A percentile compares a stretch with the other conserved stretches of the same genome.
Conservation (phyloP, 2,113 vertebrate genomes). For the Hemibagrus wyckioides region DNA sequence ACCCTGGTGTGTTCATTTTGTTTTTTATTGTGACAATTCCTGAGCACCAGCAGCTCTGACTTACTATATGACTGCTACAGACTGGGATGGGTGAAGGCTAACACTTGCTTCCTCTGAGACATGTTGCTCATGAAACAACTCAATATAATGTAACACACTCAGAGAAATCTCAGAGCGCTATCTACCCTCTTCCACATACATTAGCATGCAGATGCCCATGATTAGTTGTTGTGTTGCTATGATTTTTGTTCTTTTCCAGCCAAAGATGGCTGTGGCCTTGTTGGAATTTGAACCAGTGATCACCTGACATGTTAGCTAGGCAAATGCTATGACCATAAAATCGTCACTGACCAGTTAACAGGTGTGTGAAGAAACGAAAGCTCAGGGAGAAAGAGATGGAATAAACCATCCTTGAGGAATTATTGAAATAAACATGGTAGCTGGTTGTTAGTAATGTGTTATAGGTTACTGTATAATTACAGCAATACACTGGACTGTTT, state of each 20-base stretch:
- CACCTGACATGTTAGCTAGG: neutral
- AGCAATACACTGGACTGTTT: slow-evolving; percentile 23
- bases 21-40: neutral
- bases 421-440: neutral
- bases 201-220: neutral
- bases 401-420: neutral
- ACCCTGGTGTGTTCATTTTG: neutral
- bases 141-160: neutral
- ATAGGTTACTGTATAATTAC: slow-evolving; percentile 19
- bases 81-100: neutral
- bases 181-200: neutral
- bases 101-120: neutral
- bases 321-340: neutral
- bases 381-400: neutral
- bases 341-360: neutral
- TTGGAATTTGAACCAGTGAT: neutral
- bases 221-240: neutral
- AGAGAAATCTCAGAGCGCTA: neutral
- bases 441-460: neutral
- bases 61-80: neutral
- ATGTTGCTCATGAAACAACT: neutral
- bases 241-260: neutral
- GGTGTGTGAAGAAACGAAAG: neutral
- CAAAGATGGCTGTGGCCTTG: neutral
- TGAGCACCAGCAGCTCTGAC: neutral